Evolutionary conservation across 1,140 invertebrate genomes (phyloP).

Genomic region (Tetramorium parvispinum): DNA sequence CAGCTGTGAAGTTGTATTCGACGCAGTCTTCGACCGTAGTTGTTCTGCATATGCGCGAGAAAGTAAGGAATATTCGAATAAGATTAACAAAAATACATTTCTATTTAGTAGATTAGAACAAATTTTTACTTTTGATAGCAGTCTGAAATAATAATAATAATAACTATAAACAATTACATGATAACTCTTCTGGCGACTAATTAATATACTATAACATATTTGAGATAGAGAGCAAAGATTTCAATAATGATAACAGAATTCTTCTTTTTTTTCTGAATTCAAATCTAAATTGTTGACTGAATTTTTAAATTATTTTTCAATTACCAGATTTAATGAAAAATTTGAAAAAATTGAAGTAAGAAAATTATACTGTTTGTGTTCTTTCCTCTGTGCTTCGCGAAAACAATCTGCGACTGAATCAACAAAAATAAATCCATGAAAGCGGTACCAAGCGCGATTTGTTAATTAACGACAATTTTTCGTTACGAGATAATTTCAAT

Average conservation of each 20-base stretch:
- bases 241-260: not conserved
- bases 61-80: not conserved
- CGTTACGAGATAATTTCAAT: constrained; percentile 26
- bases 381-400: not conserved
- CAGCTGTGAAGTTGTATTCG: not conserved
- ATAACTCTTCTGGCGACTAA: not conserved
- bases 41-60: not conserved
- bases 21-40: not conserved
- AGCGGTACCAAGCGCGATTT: not conserved
- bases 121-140: not conserved
- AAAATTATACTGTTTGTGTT: not conserved
- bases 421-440: not conserved
- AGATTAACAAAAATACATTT: not conserved
- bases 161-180: not conserved
- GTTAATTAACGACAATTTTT: constrained; percentile 16
- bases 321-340: not conserved
- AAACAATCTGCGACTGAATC: not conserved
- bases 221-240: not conserved
- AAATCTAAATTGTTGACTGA: not conserved
- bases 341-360: not conserved
- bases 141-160: not conserved
- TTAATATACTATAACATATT: not conserved
- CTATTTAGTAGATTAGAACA: not conserved
- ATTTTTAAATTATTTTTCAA: not conserved
- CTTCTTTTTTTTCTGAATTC: not conserved